Percentiles rank a stretch among this genome's conserved stretches.
Conservation (phyloP, 1,140 invertebrate genomes). For the Leptestheria dahalacensis region DNA sequence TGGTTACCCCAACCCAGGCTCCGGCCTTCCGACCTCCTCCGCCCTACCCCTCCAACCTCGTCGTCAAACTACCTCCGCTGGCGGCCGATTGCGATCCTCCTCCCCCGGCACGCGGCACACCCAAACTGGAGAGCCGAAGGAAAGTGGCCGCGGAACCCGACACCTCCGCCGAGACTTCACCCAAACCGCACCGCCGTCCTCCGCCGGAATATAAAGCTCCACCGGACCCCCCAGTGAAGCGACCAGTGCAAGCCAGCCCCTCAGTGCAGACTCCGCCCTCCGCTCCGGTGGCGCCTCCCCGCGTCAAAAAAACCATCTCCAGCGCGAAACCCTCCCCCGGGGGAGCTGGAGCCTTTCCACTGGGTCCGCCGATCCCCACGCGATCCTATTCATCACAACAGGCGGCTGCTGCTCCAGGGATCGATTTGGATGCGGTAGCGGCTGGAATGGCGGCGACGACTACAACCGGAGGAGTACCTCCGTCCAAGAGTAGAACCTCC, state of each 20-base stretch:
- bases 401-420: background rate
- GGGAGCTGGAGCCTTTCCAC: conserved; percentile 2
- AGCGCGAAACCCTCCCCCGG: background rate
- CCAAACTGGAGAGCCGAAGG: background rate
- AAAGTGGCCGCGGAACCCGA: background rate
- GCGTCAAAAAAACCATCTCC: background rate
- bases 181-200: background rate
- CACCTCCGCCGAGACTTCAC: background rate
- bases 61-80: conserved; percentile 2
- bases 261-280: background rate
- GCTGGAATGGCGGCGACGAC: conserved; percentile 6
- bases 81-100: background rate
- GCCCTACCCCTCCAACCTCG: conserved; percentile 2
- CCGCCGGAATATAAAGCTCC: conserved; percentile 13
- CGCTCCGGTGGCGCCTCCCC: conserved; percentile 8
- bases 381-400: background rate
- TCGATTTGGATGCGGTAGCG: conserved; percentile 12
- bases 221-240: conserved; percentile 10
- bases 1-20: background rate
- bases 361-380: background rate
- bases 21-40: conserved; percentile 4
- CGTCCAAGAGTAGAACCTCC: background rate
- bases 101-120: background rate
- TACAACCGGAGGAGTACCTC: background rate
- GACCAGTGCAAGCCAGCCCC: background rate